Conservation (phyloP, 2,888 invertebrate genomes). For the Plutella xylostella region DNA sequence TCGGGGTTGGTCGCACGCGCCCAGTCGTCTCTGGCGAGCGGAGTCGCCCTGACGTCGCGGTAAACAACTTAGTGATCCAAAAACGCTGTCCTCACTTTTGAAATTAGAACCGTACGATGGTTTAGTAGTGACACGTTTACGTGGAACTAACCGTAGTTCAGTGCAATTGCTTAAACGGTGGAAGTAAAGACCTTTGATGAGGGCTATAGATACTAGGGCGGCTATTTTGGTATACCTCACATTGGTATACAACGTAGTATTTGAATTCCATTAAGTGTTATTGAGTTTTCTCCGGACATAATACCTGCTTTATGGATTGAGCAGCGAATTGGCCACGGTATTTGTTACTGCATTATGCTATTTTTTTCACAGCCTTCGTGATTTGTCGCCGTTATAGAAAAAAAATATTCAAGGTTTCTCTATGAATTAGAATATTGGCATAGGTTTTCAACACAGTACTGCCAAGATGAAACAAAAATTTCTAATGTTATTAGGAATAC, state of each 20-base stretch:
- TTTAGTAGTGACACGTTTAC: too few relatives aligned
- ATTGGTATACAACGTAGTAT: constrained; percentile 26
- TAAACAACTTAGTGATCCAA: too few relatives aligned
- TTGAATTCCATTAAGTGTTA: constrained; percentile 21
- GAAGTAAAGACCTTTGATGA: constrained; percentile 28
- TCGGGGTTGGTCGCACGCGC: too few relatives aligned
- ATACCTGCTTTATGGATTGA: neutral
- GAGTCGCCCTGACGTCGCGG: constrained; percentile 39
- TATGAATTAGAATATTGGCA: too few relatives aligned
- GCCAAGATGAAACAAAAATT: too few relatives aligned
- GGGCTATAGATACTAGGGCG: constrained; percentile 32
- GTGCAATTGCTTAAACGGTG: too few relatives aligned
- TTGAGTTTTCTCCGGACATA: neutral
- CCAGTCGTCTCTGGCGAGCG: constrained; percentile 51
- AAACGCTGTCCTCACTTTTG: constrained; percentile 29
- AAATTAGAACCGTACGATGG: constrained; percentile 32
- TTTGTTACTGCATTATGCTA: constrained; percentile 46
- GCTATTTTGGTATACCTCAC: constrained; percentile 40
- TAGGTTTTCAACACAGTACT: too few relatives aligned
- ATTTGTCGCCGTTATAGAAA: too few relatives aligned
- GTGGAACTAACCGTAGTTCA: too few relatives aligned
- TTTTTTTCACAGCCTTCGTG: constrained; percentile 15
- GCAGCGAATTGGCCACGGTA: neutral
- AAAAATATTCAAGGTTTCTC: too few relatives aligned
- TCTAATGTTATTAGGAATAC: too few relatives aligned